phyloP scores from a whole-genome alignment of 2,113 vertebrate species.

The Blennius ocellaris region DNA sequence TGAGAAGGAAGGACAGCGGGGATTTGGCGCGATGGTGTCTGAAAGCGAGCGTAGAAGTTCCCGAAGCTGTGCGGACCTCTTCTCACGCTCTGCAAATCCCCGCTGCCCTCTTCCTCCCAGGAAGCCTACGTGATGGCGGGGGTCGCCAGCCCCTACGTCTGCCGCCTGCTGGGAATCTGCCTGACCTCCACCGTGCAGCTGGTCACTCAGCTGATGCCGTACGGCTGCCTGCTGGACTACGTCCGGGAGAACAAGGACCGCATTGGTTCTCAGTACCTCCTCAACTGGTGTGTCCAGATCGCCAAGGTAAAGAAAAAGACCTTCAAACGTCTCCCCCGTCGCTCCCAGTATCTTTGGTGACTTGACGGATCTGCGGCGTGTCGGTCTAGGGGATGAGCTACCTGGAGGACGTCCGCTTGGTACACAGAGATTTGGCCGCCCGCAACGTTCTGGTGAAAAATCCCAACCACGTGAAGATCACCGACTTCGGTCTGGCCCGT shows the following conservation, averaged over 20 bases:
- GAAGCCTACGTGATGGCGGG: slow-evolving; percentile 99
- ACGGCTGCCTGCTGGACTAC: slow-evolving; percentile 96
- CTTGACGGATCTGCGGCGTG: slow-evolving; percentile 21
- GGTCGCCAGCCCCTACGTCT: slow-evolving; percentile 93
- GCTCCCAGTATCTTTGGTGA: neutral
- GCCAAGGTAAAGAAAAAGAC: slow-evolving; percentile 87
- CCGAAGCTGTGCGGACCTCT: too few relatives aligned
- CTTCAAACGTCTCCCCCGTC: neutral
- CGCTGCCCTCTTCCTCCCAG: slow-evolving; percentile 69
- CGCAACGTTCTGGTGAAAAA: slow-evolving; percentile 96
- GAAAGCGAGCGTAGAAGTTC: too few relatives aligned
- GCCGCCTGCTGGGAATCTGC: slow-evolving; percentile 96
- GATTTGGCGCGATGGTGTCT: too few relatives aligned
- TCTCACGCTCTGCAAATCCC: neutral
- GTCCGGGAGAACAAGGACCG: slow-evolving; percentile 93
- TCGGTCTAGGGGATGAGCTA: slow-evolving; percentile 93
- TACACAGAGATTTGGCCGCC: slow-evolving; percentile 95
- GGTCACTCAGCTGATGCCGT: slow-evolving; percentile 98
- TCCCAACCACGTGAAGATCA: slow-evolving; percentile 97
- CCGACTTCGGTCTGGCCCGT: slow-evolving; percentile 94
- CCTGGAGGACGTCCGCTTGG: slow-evolving; percentile 94
- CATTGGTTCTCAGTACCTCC: slow-evolving; percentile 94
- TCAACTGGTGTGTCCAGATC: slow-evolving; percentile 99
- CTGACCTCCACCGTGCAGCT: slow-evolving; percentile 97
- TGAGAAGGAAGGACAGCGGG: too few relatives aligned